Percentiles rank a stretch among this genome's conserved stretches.
phyloP scores from a whole-genome alignment of 2,113 vertebrate species.

The Oryzias woworae region DNA sequence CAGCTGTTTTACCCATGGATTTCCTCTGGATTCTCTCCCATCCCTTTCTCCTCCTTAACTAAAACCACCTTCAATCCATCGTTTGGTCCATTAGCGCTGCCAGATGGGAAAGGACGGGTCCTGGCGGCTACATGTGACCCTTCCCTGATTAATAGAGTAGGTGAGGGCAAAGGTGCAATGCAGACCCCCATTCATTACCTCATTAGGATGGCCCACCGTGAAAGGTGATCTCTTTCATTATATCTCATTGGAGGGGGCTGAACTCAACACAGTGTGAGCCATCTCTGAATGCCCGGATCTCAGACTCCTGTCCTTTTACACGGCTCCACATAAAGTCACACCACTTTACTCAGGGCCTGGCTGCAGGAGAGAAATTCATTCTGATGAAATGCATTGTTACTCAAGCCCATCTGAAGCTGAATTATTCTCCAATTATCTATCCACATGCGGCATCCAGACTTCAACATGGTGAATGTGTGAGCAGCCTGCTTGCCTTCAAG shows the following conservation, averaged over 20 bases:
- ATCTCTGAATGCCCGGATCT: slow-evolving; percentile 16
- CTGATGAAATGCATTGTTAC: slow-evolving; percentile 20
- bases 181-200: slow-evolving; percentile 75
- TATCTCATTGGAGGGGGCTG: slow-evolving; percentile 61
- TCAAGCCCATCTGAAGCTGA: slow-evolving; percentile 30
- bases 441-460: slow-evolving; percentile 5
- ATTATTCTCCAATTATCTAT: slow-evolving; percentile 39
- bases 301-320: slow-evolving; percentile 44
- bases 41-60: slow-evolving; percentile 55
- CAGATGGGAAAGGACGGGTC: slow-evolving; percentile 65
- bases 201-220: slow-evolving; percentile 75
- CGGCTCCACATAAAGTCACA: slow-evolving; percentile 36
- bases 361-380: slow-evolving; percentile 27
- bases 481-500: background rate
- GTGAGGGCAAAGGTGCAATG: slow-evolving; percentile 70
- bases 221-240: slow-evolving; percentile 79
- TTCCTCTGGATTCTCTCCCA: slow-evolving; percentile 5
- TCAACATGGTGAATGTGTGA: background rate
- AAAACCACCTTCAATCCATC: slow-evolving; percentile 70
- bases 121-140: slow-evolving; percentile 69
- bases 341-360: slow-evolving; percentile 36
- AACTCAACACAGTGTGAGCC: slow-evolving; percentile 50
- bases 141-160: slow-evolving; percentile 79
- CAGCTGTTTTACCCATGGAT: slow-evolving; percentile 8
- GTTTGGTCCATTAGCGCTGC: slow-evolving; percentile 70